Conservation (phyloP, 2,888 invertebrate species). For the Morinoia aosen region DNA sequence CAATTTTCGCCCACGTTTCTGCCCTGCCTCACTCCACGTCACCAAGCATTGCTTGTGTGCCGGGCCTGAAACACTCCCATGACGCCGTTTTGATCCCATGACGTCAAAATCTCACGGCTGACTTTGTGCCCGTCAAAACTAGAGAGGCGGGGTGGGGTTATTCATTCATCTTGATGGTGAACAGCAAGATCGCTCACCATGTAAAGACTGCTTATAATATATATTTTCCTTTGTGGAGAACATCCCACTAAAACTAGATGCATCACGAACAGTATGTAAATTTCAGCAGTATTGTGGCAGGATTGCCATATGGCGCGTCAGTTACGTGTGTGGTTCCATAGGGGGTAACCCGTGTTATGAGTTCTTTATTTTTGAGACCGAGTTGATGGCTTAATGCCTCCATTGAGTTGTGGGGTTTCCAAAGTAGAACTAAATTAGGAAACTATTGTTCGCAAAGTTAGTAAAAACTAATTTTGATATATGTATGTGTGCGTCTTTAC, state of each 20-base stretch:
- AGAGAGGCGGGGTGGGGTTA: background rate
- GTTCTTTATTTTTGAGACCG: background rate
- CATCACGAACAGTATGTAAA: background rate
- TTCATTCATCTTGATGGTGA: background rate
- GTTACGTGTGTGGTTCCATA: background rate
- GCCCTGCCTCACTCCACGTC: too few species aligned
- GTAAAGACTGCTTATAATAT: too few species aligned
- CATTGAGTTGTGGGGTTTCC: background rate
- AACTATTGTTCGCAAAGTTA: background rate
- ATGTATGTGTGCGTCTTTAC: background rate
- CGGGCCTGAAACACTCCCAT: too few species aligned
- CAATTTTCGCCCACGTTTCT: background rate
- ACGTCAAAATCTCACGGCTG: background rate
- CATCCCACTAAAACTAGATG: background rate
- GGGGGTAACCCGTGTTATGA: background rate
- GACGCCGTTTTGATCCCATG: too few species aligned
- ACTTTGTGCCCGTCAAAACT: background rate
- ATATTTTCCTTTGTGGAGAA: background rate
- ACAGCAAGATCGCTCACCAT: background rate
- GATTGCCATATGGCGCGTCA: background rate
- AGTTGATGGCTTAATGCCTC: background rate
- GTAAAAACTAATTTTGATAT: background rate
- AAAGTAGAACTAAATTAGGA: background rate
- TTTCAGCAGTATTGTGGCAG: background rate
- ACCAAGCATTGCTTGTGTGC: too few species aligned